Percentiles rank a stretch among this genome's conserved stretches.
Conservation (phyloP, 2,888 invertebrate species). For the Villa cingulata region DNA sequence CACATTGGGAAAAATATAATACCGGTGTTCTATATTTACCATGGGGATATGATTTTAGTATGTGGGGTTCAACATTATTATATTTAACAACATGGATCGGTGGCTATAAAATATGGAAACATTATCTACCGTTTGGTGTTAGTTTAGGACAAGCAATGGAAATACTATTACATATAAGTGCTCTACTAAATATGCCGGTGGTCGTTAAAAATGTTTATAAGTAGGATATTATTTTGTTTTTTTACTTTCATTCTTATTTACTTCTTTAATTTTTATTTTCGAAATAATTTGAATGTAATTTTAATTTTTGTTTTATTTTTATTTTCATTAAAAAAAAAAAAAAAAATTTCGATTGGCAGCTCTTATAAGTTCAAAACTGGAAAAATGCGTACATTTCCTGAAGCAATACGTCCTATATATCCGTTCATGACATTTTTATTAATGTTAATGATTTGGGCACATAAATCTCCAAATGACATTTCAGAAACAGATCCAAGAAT, state of each 20-base stretch:
- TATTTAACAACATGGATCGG: slow-evolving; percentile 45
- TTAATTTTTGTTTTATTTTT: slow-evolving; percentile 6
- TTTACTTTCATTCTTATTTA: background rate
- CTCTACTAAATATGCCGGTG: slow-evolving; percentile 77
- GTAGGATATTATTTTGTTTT: slow-evolving; percentile 38
- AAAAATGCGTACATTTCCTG: slow-evolving; percentile 63
- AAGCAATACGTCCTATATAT: slow-evolving; percentile 78
- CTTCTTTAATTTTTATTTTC: background rate
- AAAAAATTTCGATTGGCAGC: slow-evolving; percentile 39
- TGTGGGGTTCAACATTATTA: slow-evolving; percentile 57
- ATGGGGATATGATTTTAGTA: slow-evolving; percentile 97
- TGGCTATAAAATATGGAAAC: slow-evolving; percentile 76
- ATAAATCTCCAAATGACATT: slow-evolving; percentile 66
- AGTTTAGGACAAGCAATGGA: slow-evolving; percentile 73
- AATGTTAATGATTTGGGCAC: slow-evolving; percentile 68
- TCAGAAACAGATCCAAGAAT: slow-evolving; percentile 72
- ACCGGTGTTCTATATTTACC: slow-evolving; percentile 90
- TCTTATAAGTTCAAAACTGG: slow-evolving; percentile 78
- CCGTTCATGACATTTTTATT: slow-evolving; percentile 62
- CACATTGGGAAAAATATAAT: slow-evolving; percentile 99
- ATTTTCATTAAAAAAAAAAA: no score
- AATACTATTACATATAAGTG: slow-evolving; percentile 68
- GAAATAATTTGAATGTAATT: slow-evolving; percentile 5
- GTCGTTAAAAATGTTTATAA: slow-evolving; percentile 84
- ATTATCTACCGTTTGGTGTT: slow-evolving; percentile 53